Evolutionary conservation across 2,888 invertebrate species (phyloP).

Genomic region (Tetranychus truncatus): DNA sequence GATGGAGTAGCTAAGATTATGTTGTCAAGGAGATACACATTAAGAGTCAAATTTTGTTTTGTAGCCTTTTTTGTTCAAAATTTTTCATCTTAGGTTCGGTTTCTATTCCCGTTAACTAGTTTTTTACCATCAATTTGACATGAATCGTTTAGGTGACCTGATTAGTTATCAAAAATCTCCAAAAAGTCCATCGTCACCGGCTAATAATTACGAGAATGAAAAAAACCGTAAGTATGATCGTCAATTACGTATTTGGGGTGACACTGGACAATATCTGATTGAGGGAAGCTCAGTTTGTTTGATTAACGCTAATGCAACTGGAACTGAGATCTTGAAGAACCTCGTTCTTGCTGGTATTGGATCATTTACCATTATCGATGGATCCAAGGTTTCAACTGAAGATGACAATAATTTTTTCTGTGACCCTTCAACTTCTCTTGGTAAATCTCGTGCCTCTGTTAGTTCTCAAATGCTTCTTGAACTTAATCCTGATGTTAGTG

Average conservation of each 20-base stretch:
- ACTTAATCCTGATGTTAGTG: constrained; percentile 76
- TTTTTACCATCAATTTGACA: not conserved
- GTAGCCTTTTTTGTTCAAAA: too few relatives aligned
- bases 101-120: too few relatives aligned
- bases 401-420: constrained; percentile 93
- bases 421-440: constrained; percentile 58
- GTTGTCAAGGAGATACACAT: too few relatives aligned
- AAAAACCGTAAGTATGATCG: constrained; percentile 61
- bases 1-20: too few relatives aligned
- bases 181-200: constrained; percentile 47
- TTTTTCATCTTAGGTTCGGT: too few relatives aligned
- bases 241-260: constrained; percentile 79
- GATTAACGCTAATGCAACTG: constrained; percentile 76
- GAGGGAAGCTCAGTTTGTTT: constrained; percentile 78
- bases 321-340: constrained; percentile 85
- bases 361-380: constrained; percentile 78
- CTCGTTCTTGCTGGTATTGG: constrained; percentile 79
- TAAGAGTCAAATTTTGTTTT: too few relatives aligned
- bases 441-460: constrained; percentile 62
- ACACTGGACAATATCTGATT: constrained; percentile 77
- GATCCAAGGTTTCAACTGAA: constrained; percentile 62
- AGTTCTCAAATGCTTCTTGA: constrained; percentile 64
- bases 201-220: constrained; percentile 40
- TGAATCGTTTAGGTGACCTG: not conserved
- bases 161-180: constrained; percentile 28